Base-by-base conservation (phyloP, 1,140 invertebrate genomes). In the Microvelia longipes region DNA sequence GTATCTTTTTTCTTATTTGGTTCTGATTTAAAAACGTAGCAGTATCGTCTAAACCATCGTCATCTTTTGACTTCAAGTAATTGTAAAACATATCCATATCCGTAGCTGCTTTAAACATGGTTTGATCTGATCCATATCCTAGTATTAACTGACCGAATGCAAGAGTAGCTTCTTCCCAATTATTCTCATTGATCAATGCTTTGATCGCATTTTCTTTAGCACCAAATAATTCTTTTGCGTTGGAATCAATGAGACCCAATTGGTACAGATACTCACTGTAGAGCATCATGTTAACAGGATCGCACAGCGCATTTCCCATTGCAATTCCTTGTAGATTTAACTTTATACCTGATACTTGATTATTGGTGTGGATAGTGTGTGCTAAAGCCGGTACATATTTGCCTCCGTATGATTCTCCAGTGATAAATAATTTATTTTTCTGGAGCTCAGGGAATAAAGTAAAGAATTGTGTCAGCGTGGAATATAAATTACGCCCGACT, bases 241-340 rank as follows among this genome's bases (percentile, higher is more conserved):
- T 74, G 1, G 29, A 27, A 71, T 71, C 71, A 1, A 72, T 66
- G 2, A 77, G 79, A 0, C 92, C 92, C 63, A 91, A 78, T 75
- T 90, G 87, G 77, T 90, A 93, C 64, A 95, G 83, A 79, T 91
- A 91, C 73, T 90, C 85, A 11, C 89, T 87, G 77, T 93, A 94
- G 13, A 68, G 15, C 0, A 91, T 76, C 81, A 93, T 91, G 77
- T 90, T 85, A 28, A 86, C 80, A 0, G 92, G 92, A 80, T 94
- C 93, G 71, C 85, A 88, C 0, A 93, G 79, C 0, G 92, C 92
- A 80, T 94, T 92, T 0, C 92, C 92, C 76, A 95, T 94, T 0
- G 89, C 87, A 71, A 95, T 77, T 29, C 88, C 89, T 85, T 76
- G 86, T 80, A 24, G 81, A 82, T 78, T 90, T 82, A 78, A 89